Percentiles rank a stretch among this genome's conserved stretches.
Conservation (phyloP, 30 jellyfish, hydroid and myxozoan species). For the Aurelia aurita region DNA sequence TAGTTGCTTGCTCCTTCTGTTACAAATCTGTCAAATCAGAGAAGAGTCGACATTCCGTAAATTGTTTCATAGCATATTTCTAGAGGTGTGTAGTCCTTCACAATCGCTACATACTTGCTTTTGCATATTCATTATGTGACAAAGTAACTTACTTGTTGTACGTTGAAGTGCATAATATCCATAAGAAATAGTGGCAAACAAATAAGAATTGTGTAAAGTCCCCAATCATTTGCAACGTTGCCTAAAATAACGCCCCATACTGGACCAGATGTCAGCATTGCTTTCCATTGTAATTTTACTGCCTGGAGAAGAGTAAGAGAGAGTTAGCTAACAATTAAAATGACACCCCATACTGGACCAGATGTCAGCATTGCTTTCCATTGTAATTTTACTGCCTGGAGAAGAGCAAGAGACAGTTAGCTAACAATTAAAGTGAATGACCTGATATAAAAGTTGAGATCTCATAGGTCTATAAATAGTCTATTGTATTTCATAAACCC, state of each 20-base stretch:
- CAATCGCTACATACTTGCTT: too few relatives aligned
- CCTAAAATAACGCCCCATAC: conserved; percentile 98
- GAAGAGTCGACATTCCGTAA: too few relatives aligned
- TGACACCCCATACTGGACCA: conserved; percentile 97
- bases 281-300: conserved; percentile 84
- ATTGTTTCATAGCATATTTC: too few relatives aligned
- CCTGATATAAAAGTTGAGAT: too few relatives aligned
- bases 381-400: conserved; percentile 73
- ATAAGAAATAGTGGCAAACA: conserved; percentile 95
- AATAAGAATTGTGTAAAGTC: conserved; percentile 90
- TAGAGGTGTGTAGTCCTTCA: too few relatives aligned
- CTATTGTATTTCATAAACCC: too few relatives aligned
- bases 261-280: conserved; percentile 86
- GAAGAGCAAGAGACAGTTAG: neutral
- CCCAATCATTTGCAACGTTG: conserved; percentile 98
- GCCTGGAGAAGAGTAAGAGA: conserved; percentile 53
- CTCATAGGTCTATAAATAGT: too few relatives aligned
- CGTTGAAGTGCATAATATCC: conserved; percentile 97
- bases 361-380: conserved; percentile 93
- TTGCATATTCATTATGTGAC: too few relatives aligned
- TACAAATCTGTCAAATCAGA: too few relatives aligned
- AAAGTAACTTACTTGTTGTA: conserved; percentile 84
- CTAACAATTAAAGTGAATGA: too few relatives aligned
- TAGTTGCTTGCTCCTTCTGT: too few relatives aligned
- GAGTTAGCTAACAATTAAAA: too few relatives aligned